Evolutionary conservation across 2,888 invertebrate species (phyloP).

Genomic region (Diplazon laetatorius): DNA sequence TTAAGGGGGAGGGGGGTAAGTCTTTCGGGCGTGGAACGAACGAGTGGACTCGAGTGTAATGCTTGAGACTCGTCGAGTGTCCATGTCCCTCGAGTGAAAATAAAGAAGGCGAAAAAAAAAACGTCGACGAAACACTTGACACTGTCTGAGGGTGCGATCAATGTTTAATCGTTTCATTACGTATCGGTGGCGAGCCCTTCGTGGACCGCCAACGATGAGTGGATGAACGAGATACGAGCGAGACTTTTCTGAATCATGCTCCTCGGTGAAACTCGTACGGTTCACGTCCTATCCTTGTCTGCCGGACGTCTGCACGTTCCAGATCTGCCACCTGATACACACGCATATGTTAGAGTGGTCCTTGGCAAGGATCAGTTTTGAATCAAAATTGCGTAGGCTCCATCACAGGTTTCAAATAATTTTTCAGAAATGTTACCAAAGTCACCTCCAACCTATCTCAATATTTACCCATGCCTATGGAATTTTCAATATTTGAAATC

Average conservation of each 20-base stretch:
- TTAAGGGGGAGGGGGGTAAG: constrained; percentile 35
- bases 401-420: no score
- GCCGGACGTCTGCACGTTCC: neutral
- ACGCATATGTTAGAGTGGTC: no score
- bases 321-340: no score
- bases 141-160: constrained; percentile 67
- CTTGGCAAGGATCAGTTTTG: no score
- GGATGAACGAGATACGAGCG: constrained; percentile 17
- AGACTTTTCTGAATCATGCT: constrained; percentile 49
- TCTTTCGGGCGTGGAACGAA: neutral
- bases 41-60: constrained; percentile 47
- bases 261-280: constrained; percentile 27
- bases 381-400: no score
- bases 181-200: constrained; percentile 58
- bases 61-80: constrained; percentile 59
- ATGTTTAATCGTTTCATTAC: constrained; percentile 68
- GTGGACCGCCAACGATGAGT: constrained; percentile 35
- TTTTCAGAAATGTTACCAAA: no score
- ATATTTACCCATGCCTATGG: no score
- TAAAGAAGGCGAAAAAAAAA: constrained; percentile 21
- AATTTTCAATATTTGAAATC: no score
- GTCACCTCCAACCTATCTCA: no score
- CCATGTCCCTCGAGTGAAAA: constrained; percentile 51
- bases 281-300: neutral
- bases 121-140: constrained; percentile 59